Evolutionary conservation across 1,140 invertebrate species (phyloP), one percentile per base, ranked within the genome.

Genomic region (Elymnias hypermnestra): DNA sequence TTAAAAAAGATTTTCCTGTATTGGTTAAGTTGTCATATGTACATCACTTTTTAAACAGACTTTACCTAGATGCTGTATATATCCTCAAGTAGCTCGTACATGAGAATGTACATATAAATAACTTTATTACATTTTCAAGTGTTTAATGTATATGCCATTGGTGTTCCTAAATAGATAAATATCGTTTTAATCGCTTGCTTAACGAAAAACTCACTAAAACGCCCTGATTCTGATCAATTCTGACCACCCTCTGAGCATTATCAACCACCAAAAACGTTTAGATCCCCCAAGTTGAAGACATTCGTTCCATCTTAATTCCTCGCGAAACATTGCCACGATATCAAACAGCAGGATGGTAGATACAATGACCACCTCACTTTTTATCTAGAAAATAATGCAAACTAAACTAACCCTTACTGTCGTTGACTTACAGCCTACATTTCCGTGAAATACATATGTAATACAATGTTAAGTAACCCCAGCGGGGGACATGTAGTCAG

Each of bases 241-340:
- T 6, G 33, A 36, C 33, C 33, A 36, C 33, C 33, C 33, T 36
- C 33, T 19, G 33, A 3, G 33, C 7, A 17, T n/a, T 17, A 50
- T 42, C 38, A 40, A 39, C 47, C 40, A 41, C 47, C 25, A 57
- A 57, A 57, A 52, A 52, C 44, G 38, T 42, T 41, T 22, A 9
- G 39, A 46, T 48, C 45, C 29, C 54, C 48, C 54, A 57, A 57
- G 54, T 43, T 41, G 54, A 44, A 36, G 10, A 21, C 47, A 26
- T 31, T 52, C 35, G 48, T 47, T 47, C 35, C 54, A 57, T 39
- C 49, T 52, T 41, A 52, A 47, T 57, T 57, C 44, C 26, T 57
- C 31, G 54, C 54, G 44, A 57, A 56, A 57, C 43, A 46, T 46
- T 41, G 44, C 48, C 54, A 52, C 43, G 44, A 48, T 38, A 12